These are phyloP conservation scores for Eubasilissa regina DNA, from an alignment of 1,140 invertebrate genomes.

Conservation along the genomic window DNA sequence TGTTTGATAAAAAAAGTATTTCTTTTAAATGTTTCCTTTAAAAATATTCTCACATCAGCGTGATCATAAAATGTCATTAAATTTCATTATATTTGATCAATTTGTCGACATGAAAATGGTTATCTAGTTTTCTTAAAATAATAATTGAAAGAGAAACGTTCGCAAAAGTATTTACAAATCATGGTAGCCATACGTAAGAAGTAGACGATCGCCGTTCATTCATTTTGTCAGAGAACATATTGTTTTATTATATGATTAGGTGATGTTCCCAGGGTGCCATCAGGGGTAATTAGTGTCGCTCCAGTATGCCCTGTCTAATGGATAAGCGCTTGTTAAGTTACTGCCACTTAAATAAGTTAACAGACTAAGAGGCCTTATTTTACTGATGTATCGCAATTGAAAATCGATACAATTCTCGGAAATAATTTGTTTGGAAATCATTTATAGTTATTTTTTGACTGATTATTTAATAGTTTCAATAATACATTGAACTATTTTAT, in stretches of 20 bases:
- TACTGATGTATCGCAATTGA: constrained; percentile 27
- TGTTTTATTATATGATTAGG: constrained; percentile 42
- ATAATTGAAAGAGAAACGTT: too few species aligned
- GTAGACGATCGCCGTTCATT: constrained; percentile 3
- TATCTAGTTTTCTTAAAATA: too few species aligned
- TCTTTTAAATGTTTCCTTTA: too few species aligned
- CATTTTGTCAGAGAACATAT: constrained; percentile 11
- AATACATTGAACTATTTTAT: too few species aligned
- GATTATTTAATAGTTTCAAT: too few species aligned
- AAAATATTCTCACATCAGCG: too few species aligned
- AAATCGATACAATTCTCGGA: neutral
- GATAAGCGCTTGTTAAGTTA: constrained; percentile 43
- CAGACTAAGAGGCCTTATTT: constrained; percentile 8
- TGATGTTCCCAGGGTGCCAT: constrained; percentile 50
- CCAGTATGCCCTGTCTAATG: constrained; percentile 9
- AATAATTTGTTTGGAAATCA: neutral
- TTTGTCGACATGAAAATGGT: too few species aligned
- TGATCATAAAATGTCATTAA: too few species aligned
- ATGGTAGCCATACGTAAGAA: neutral
- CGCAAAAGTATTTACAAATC: too few species aligned
- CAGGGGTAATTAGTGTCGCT: constrained; percentile 46
- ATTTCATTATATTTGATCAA: too few species aligned
- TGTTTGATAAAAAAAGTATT: too few species aligned
- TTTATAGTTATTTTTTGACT: too few species aligned
- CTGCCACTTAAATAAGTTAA: constrained; percentile 31